Conservation (phyloP, 1,140 invertebrate genomes). For the Lasioglossum albipes region DNA sequence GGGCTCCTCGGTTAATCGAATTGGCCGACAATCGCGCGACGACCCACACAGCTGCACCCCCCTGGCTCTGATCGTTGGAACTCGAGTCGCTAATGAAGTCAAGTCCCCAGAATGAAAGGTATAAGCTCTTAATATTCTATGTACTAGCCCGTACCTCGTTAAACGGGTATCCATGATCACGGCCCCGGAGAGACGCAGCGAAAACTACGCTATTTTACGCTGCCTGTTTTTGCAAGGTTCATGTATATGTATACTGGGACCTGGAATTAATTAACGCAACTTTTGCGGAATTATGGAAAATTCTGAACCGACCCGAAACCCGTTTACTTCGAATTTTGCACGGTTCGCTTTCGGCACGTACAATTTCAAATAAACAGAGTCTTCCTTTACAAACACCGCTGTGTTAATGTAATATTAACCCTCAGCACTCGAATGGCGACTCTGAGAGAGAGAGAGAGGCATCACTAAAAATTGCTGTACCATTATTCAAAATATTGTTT, state of each 20-base stretch:
- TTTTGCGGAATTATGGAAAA: no score
- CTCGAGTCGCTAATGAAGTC: conserved; percentile 18
- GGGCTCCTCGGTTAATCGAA: conserved; percentile 14
- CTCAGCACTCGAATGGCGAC: no score
- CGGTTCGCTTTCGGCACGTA: no score
- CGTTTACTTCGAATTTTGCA: no score
- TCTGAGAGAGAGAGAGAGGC: no score
- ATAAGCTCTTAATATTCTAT: conserved; percentile 5
- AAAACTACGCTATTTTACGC: neutral
- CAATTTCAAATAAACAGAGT: no score
- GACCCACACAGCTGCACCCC: neutral
- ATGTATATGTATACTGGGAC: neutral
- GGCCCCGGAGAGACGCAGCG: neutral
- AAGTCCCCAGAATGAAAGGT: neutral
- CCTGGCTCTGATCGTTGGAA: conserved; percentile 2
- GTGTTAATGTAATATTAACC: no score
- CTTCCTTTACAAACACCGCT: no score
- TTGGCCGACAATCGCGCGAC: neutral
- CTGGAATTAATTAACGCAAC: neutral
- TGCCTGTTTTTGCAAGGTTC: neutral
- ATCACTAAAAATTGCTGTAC: no score
- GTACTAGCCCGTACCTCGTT: neutral
- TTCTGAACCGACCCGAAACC: no score
- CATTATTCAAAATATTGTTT: no score
- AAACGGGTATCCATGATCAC: neutral